phyloP scores from a whole-genome alignment of 2,797 vertebrate species.

The Sebastes elongatus region DNA sequence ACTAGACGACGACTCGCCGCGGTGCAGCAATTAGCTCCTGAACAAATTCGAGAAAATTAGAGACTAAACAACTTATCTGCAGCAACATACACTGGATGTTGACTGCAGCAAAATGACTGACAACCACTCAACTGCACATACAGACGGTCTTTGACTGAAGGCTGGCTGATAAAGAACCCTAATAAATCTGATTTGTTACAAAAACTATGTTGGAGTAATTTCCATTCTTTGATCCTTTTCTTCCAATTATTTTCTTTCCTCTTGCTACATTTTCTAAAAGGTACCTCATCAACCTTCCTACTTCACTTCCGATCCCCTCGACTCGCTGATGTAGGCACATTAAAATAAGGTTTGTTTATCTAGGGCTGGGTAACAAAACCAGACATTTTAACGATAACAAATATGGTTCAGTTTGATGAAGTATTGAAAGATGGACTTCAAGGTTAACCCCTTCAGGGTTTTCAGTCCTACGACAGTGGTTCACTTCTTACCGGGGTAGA shows the following conservation, averaged over 20 bases:
- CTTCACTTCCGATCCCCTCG: background rate
- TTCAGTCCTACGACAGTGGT: too few relatives aligned
- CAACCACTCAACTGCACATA: background rate
- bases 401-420: background rate
- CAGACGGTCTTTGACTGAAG: background rate
- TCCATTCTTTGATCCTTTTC: background rate
- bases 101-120: background rate
- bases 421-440: background rate
- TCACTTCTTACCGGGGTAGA: too few relatives aligned
- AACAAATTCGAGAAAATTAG: background rate
- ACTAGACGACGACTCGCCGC: conserved; percentile 9
- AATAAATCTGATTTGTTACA: conserved; percentile 15
- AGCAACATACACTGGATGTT: background rate
- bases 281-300: background rate
- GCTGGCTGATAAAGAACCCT: background rate
- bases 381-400: background rate
- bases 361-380: background rate
- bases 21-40: background rate
- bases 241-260: background rate
- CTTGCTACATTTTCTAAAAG: background rate
- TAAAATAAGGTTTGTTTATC: background rate
- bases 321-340: background rate
- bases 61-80: background rate
- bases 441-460: too few relatives aligned
- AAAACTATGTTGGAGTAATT: background rate